These are phyloP conservation scores for Arrhopalites spinosus DNA, from an alignment of 2,888 invertebrate species.

Conservation along the genomic window DNA sequence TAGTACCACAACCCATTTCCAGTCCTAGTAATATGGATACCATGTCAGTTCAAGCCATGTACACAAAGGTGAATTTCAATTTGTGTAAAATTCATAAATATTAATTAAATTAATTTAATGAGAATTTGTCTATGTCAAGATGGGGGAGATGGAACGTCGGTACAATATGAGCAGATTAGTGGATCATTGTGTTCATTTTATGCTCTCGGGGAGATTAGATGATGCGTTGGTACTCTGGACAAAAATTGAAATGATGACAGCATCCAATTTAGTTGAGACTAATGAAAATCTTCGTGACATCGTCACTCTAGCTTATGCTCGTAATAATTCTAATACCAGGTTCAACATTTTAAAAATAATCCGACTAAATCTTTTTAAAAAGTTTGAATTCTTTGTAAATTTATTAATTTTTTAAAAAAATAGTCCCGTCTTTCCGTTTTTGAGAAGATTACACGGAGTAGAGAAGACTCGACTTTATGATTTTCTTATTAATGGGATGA, in stretches of 20 bases:
- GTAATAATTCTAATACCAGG: conserved; percentile 28
- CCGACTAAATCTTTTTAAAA: too few relatives aligned
- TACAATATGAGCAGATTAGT: conserved; percentile 29
- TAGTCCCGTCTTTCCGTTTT: conserved; percentile 31
- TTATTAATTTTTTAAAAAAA: too few relatives aligned
- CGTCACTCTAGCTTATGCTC: conserved; percentile 17
- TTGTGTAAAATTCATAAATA: neutral
- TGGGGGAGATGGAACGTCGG: conserved; percentile 32
- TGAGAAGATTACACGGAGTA: conserved; percentile 23
- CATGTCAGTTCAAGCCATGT: neutral
- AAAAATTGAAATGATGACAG: conserved; percentile 20
- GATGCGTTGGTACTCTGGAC: conserved; percentile 12
- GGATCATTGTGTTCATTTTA: conserved; percentile 32
- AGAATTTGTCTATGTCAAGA: conserved; percentile 2
- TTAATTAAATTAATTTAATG: neutral
- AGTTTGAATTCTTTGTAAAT: too few relatives aligned
- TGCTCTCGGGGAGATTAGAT: conserved; percentile 11
- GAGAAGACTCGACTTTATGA: conserved; percentile 30
- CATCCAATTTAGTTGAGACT: conserved; percentile 27
- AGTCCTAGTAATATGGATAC: neutral
- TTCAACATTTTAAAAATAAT: too few relatives aligned
- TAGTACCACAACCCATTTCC: neutral
- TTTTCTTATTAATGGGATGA: conserved; percentile 33
- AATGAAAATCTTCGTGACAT: conserved; percentile 21
- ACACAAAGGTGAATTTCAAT: neutral